A percentile compares a stretch with the other conserved stretches of the same genome.
phyloP scores from a whole-genome alignment of 2,797 vertebrate genomes.

The Sciurus vulgaris region DNA sequence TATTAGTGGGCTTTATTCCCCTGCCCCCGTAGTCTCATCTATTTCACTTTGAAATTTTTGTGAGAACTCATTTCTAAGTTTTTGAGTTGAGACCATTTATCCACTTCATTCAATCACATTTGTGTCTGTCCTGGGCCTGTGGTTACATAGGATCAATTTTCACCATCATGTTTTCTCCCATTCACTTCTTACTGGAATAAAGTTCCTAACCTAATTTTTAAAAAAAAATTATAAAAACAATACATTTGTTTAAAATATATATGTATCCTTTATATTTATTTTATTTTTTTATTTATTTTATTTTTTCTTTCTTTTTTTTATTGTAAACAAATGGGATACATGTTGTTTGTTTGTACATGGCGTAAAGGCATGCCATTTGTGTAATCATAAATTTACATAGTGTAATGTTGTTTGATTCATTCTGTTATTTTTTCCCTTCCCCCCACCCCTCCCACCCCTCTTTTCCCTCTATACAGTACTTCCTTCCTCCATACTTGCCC shows the following conservation, averaged over 20 bases:
- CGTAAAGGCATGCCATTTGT: too few species aligned
- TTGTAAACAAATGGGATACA: too few species aligned
- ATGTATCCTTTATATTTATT: neutral
- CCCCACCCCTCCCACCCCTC: too few species aligned
- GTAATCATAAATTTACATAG: too few species aligned
- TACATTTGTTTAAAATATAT: neutral
- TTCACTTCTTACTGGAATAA: neutral
- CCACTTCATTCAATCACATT: neutral
- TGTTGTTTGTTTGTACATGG: too few species aligned
- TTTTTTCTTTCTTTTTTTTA: too few species aligned
- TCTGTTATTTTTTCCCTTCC: too few species aligned
- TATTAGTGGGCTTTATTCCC: neutral
- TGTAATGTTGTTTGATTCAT: too few species aligned
- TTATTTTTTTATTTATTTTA: too few species aligned
- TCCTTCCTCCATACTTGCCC: too few species aligned
- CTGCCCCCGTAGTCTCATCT: neutral
- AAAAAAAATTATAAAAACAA: neutral
- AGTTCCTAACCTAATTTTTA: neutral
- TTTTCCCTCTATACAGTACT: too few species aligned
- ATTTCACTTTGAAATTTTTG: neutral
- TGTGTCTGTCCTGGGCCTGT: neutral
- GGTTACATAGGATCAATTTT: neutral
- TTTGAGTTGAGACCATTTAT: neutral
- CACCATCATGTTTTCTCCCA: neutral
- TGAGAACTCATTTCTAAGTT: neutral